Conservation (phyloP, 2,797 vertebrate genomes). For the Cryptoblepharus egeriae region DNA sequence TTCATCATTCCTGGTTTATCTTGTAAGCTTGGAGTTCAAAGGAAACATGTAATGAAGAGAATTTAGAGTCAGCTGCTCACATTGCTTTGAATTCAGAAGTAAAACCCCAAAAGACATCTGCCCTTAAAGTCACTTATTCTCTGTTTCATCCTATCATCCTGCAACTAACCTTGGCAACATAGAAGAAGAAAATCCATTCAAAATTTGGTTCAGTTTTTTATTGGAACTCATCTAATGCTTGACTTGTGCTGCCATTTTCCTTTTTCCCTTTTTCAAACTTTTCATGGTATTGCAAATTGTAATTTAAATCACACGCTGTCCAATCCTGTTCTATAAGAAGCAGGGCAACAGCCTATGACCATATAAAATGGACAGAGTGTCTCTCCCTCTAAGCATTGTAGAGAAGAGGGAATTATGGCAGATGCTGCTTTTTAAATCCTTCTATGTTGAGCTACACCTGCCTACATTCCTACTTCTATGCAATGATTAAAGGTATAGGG, state of each 20-base stretch:
- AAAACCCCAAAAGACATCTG: conserved; percentile 4
- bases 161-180: not conserved
- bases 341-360: no score
- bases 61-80: conserved; percentile 13
- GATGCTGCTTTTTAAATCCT: no score
- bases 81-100: conserved; percentile 10
- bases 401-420: no score
- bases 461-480: no score
- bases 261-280: not conserved
- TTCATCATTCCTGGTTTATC: conserved; percentile 4
- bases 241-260: no score
- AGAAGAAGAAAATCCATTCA: not conserved
- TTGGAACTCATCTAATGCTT: not conserved
- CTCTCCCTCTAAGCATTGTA: no score
- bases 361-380: no score
- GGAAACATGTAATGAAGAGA: conserved; percentile 5
- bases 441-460: no score
- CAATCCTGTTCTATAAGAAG: no score
- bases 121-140: conserved; percentile 6
- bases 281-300: not conserved
- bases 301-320: no score
- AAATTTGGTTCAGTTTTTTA: not conserved
- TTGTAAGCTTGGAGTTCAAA: conserved; percentile 9
- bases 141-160: not conserved
- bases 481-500: no score